A percentile compares a stretch with the other conserved stretches of the same genome.
Evolutionary conservation across 2,113 vertebrate genomes (phyloP).

Genomic region (Ictalurus punctatus): DNA sequence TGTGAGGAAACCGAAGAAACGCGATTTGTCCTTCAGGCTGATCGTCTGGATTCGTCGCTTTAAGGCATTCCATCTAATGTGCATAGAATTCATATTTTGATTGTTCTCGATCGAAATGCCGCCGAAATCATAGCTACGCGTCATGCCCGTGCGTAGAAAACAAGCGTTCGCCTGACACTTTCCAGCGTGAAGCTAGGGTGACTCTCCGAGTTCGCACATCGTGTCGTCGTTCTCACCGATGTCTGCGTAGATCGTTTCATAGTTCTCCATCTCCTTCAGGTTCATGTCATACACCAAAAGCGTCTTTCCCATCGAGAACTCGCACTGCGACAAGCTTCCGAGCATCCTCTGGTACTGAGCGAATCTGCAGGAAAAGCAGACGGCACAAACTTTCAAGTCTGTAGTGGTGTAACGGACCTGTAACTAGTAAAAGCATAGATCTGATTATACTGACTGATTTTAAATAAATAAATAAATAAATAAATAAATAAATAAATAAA

Average conservation of each 20-base stretch:
- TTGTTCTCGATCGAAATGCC: neutral
- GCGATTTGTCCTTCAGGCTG: neutral
- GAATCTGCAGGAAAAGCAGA: conserved; percentile 71
- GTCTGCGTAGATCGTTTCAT: conserved; percentile 91
- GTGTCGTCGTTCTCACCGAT: conserved; percentile 77
- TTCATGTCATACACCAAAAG: conserved; percentile 98
- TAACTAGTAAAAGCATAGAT: no score
- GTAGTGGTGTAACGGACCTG: no score
- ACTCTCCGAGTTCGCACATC: neutral
- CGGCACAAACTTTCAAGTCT: neutral
- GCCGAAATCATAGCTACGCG: no score
- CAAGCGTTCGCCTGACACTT: neutral
- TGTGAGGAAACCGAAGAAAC: neutral
- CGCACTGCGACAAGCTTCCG: conserved; percentile 90
- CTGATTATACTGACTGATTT: neutral
- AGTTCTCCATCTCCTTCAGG: conserved; percentile 97
- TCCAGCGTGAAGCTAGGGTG: no score
- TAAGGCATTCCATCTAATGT: neutral
- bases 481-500: neutral
- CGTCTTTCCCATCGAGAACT: conserved; percentile 98
- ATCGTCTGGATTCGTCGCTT: neutral
- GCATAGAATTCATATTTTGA: neutral
- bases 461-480: no score
- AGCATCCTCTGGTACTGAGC: conserved; percentile 96
- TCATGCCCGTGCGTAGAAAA: no score